Evolutionary conservation across 2,888 invertebrate species (phyloP).

Genomic region (Thereva nobilitata): DNA sequence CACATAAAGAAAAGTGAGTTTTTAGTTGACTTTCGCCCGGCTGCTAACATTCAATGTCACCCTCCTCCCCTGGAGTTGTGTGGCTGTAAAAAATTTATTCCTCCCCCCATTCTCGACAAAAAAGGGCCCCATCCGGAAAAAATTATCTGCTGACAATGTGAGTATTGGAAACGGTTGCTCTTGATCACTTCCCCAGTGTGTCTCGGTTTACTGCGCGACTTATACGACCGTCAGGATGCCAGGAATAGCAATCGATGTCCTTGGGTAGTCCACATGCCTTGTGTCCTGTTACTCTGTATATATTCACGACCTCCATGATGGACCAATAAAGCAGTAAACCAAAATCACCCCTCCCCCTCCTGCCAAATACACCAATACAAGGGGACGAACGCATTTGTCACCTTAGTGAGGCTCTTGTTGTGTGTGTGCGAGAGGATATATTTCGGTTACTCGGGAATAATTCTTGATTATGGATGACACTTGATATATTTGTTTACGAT

Average conservation of each 20-base stretch:
- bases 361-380: neutral
- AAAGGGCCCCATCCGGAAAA: conserved; percentile 3
- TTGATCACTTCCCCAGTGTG: conserved; percentile 9
- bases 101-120: conserved; percentile 20
- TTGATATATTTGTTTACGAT: conserved; percentile 43
- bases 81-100: conserved; percentile 33
- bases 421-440: conserved; percentile 37
- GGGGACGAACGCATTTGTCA: conserved; percentile 38
- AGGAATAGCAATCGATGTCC: too few relatives aligned
- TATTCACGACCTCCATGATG: conserved; percentile 20
- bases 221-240: too few relatives aligned
- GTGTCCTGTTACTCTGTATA: neutral
- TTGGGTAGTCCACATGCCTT: too few relatives aligned
- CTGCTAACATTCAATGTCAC: neutral
- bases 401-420: conserved; percentile 32
- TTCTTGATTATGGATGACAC: conserved; percentile 42
- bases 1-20: too few relatives aligned
- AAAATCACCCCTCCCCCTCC: neutral
- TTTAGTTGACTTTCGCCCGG: neutral
- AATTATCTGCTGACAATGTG: conserved; percentile 38
- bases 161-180: conserved; percentile 32
- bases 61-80: conserved; percentile 23
- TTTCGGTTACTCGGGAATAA: conserved; percentile 38
- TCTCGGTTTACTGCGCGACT: neutral
- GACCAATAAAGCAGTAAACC: conserved; percentile 17